Evolutionary conservation across 2,797 vertebrate genomes (phyloP).

Genomic region (Emydoidea blandingii): DNA sequence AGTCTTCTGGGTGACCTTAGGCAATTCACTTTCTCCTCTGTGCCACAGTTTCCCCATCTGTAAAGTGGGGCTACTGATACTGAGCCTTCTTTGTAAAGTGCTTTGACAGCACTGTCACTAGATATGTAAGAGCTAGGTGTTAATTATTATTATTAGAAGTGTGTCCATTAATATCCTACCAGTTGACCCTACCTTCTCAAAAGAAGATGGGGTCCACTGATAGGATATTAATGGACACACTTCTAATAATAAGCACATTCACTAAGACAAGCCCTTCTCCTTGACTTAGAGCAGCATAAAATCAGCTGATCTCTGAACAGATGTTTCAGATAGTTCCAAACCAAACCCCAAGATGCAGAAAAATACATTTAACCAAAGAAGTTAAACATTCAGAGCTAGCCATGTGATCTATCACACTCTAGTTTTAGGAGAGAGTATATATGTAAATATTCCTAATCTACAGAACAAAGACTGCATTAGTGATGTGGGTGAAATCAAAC

Average conservation of each 20-base stretch:
- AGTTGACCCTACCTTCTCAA: background rate
- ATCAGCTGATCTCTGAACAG: background rate
- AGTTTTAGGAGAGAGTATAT: background rate
- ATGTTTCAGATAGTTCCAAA: constrained; percentile 41
- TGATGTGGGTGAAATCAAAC: constrained; percentile 39
- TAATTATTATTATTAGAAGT: background rate
- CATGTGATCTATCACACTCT: background rate
- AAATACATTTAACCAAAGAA: constrained; percentile 30
- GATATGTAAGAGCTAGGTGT: background rate
- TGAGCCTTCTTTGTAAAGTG: background rate
- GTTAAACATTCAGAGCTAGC: background rate
- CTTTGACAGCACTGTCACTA: background rate
- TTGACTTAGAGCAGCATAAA: background rate
- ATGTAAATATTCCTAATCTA: background rate
- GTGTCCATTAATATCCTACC: background rate
- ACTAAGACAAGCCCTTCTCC: background rate
- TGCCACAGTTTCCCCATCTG: background rate
- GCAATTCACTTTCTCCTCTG: too few species aligned
- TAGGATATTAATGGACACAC: too few species aligned
- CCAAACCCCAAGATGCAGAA: background rate
- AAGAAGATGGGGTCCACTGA: too few species aligned
- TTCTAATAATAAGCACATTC: background rate
- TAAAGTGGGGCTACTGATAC: background rate
- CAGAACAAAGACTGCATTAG: background rate
- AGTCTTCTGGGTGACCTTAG: too few species aligned